Evolutionary conservation across 2,797 vertebrate genomes (phyloP), one percentile per base, ranked within the genome.

Genomic region (Hipposideros larvatus): DNA sequence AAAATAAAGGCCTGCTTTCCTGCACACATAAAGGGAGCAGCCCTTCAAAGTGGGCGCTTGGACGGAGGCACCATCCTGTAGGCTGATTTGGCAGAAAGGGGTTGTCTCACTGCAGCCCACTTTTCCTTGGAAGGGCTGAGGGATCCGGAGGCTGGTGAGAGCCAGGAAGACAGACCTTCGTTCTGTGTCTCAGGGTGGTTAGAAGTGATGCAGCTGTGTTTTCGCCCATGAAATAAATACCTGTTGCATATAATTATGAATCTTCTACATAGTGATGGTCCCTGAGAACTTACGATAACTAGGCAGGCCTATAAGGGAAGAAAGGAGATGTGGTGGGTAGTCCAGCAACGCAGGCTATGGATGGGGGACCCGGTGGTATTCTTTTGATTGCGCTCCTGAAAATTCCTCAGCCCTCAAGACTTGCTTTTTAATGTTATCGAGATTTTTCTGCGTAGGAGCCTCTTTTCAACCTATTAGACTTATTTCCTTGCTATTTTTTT

Each of bases 1-100:
- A 83, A 79, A 93, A 66, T 87, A 79, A 94, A 96, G 74, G 61
- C 28, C 31, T 68, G 70, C 86, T 66, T 88, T 82, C 59, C 37
- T 77, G 83, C 9, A 1, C 79, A 43, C 10, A 31, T 24, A 7
- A 9, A 37, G 15, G 7, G 4, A 48, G 51, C 19, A 65, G 73
- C 19, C n/a, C 41, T n/a, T 21, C 78, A 19, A 68, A 66, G 59
- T 0, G 26, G 61, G 79, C 41, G 51, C 37, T 18, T 48, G 4
- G 24, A 11, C 21, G 55, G 74, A 51, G 57, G 46, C 0, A 8
- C 51, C 70, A 3, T 61, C 65, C 4, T 53, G 37, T 1, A 0
- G 16, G 34, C 18, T 34, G 61, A 13, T 26, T 14, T 7, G 37
- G 24, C 51, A 11, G n/a, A 31, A 66, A 34, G 26, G 71, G 37